These are phyloP conservation scores for Papilio dardanus DNA, from an alignment of 1,140 invertebrate species.

Conservation along the genomic window DNA sequence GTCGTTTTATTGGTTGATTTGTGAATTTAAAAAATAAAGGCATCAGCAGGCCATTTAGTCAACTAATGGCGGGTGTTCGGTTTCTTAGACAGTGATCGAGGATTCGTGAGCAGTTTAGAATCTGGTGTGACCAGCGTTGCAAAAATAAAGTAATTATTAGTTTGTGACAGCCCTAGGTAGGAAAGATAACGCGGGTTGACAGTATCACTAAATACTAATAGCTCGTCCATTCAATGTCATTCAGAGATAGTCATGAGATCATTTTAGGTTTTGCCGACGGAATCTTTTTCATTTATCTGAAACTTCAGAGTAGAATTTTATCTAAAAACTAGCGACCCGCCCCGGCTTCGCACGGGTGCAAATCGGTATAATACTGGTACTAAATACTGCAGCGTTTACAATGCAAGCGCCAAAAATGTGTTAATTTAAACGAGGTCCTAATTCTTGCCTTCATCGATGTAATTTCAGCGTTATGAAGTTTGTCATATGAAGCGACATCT, in stretches of 20 bases:
- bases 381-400: too few species aligned
- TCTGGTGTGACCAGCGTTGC: conserved; percentile 66
- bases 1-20: too few species aligned
- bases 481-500: background rate
- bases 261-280: background rate
- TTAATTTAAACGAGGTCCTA: too few species aligned
- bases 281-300: background rate
- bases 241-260: conserved; percentile 2
- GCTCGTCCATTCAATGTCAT: conserved; percentile 24
- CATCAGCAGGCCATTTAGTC: too few species aligned
- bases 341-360: background rate
- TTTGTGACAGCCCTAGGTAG: background rate
- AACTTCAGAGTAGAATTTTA: too few species aligned
- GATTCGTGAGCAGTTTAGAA: conserved; percentile 72
- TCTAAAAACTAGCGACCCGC: too few species aligned
- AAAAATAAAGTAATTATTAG: too few species aligned
- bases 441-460: background rate
- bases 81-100: conserved; percentile 76
- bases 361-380: too few species aligned
- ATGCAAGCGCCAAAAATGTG: too few species aligned
- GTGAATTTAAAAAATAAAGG: conserved; percentile 34
- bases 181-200: conserved; percentile 10
- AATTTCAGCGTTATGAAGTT: background rate
- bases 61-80: conserved; percentile 77
- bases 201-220: conserved; percentile 29